Evolutionary conservation across 1,140 invertebrate genomes (phyloP), one percentile per base, ranked within the genome.

Genomic region (Cephus cinctus): DNA sequence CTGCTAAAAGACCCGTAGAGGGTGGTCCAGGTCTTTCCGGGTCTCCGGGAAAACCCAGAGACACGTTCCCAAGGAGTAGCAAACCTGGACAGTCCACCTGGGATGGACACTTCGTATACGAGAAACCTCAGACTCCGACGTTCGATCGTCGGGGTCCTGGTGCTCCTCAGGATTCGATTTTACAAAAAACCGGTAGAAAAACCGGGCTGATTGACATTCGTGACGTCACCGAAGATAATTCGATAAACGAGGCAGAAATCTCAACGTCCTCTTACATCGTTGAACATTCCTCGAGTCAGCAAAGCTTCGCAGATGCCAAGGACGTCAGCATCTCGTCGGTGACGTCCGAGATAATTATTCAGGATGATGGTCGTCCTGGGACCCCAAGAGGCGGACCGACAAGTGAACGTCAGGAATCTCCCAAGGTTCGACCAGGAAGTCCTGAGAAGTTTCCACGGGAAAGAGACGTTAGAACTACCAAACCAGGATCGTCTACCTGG

Each of bases 31-130:
- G 43, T 35, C 48, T 31, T 22, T 42, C 36, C 34, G 47, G 8
- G 47, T 51, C 43, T 48, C 41, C 25, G 43, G 20, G 38, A 35
- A 36, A 36, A 9, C n/a, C 8, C 23, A 25, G 14, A 8, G 5
- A 42, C 21, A 46, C 23, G 12, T 2, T 16, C 2, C 21, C 45
- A 19, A 35, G 12, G 19, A 52, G 35, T 43, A 51, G 51, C 34
- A 68, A 65, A 18, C 75, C 71, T 22, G 75, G 76, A 3, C 71
- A 77, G 42, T 78, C 78, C 0, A 61, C 73, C 3, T 81, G 78
- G 78, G 78, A 81, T 34, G 78, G 78, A 0, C 77, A 71, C 40
- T 80, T 81, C 31, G 56, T 78, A 5, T 47, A 56, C 25, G 5
- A 12, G 20, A 32, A 30, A 27, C 25, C 25, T 27, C 39, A 41